phyloP scores from a whole-genome alignment of 2,888 invertebrate species.

The Platycheirus albimanus region DNA sequence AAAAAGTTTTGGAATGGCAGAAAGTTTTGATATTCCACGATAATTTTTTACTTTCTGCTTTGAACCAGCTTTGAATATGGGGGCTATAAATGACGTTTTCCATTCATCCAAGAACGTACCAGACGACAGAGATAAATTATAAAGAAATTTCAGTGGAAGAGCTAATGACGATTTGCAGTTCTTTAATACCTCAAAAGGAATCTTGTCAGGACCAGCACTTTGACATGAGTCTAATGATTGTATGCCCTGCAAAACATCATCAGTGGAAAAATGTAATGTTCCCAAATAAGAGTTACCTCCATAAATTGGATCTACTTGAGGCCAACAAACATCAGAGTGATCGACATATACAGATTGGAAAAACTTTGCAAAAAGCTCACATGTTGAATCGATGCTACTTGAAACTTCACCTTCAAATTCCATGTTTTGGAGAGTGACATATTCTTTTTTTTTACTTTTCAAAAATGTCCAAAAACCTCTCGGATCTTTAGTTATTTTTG shows the following conservation, averaged over 20 bases:
- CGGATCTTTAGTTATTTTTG: not conserved
- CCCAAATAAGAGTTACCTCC: no score
- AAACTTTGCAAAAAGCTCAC: not conserved
- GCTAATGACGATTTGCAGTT: no score
- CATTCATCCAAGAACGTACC: no score
- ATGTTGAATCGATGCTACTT: conserved; percentile 3
- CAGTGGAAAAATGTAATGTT: no score
- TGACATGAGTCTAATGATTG: no score
- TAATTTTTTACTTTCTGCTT: conserved; percentile 31
- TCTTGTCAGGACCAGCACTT: not conserved
- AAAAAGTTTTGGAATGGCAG: conserved; percentile 21
- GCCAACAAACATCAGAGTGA: not conserved
- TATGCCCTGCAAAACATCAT: no score
- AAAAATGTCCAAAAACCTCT: not conserved
- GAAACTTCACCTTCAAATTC: not conserved
- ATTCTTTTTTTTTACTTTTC: not conserved
- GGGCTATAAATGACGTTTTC: no score
- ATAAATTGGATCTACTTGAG: not conserved
- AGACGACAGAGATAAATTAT: no score
- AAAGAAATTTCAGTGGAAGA: no score
- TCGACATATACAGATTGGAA: not conserved
- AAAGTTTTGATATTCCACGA: conserved; percentile 16
- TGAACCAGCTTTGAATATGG: conserved; percentile 20
- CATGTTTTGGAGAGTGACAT: not conserved
- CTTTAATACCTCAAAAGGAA: not conserved